These are phyloP conservation scores for Apamea sordens DNA, from an alignment of 2,888 invertebrate genomes.

Conservation along the genomic window DNA sequence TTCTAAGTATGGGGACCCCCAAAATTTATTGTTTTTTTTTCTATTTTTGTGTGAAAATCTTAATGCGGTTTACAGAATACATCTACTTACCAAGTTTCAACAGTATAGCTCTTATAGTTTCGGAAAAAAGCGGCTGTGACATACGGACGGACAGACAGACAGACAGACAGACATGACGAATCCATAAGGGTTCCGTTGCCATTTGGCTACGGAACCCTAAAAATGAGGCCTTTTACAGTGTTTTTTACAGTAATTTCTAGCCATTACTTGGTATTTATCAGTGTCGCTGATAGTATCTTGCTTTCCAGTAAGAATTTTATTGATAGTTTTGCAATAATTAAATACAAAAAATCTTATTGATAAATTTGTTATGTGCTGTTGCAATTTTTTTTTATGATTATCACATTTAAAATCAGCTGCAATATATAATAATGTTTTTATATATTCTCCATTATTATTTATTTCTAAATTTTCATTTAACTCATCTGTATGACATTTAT, in stretches of 20 bases:
- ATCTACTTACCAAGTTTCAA: no score
- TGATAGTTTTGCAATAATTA: conserved; percentile 5
- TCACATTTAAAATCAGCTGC: conserved; percentile 4
- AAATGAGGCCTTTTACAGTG: conserved; percentile 14
- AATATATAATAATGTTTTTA: conserved; percentile 10
- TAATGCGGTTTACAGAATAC: no score
- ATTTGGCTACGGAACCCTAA: no score
- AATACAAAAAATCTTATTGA: conserved; percentile 5
- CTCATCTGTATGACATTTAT: no score
- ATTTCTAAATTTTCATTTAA: conserved; percentile 6
- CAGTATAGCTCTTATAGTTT: no score
- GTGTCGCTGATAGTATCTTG: not conserved
- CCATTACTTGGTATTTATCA: conserved; percentile 20
- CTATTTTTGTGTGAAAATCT: no score
- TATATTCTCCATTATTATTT: not conserved
- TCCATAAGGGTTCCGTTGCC: no score
- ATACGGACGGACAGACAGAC: no score
- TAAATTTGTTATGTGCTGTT: not conserved
- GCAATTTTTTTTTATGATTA: conserved; percentile 1
- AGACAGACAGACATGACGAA: no score
- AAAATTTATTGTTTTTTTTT: no score
- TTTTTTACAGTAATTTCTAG: conserved; percentile 7
- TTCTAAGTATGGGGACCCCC: no score
- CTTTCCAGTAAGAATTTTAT: conserved; percentile 9
- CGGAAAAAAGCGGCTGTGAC: no score